Evolutionary conservation across 2,113 vertebrate genomes (phyloP).

Genomic region (Nematolebias whitei): DNA sequence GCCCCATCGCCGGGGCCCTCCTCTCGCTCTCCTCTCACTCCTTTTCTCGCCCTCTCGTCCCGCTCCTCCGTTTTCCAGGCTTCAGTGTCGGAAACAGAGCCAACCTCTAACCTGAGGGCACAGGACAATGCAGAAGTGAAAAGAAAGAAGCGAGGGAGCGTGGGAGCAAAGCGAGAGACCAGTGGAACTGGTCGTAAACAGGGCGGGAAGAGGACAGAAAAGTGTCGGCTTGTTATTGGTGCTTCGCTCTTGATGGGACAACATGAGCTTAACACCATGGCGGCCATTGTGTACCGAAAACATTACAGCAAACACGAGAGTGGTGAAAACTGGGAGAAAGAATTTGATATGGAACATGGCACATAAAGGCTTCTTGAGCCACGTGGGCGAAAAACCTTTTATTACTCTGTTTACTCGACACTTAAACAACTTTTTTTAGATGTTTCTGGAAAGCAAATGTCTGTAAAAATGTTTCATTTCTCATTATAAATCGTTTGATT

Average conservation of each 20-base stretch:
- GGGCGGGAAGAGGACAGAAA: conserved; percentile 67
- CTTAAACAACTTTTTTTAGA: conserved; percentile 8
- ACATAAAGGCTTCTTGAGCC: conserved; percentile 57
- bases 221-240: conserved; percentile 70
- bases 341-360: conserved; percentile 65
- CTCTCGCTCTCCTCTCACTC: conserved; percentile 81
- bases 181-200: conserved; percentile 59
- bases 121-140: conserved; percentile 70
- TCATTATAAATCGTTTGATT: no score
- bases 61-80: conserved; percentile 66
- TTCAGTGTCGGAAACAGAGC: conserved; percentile 74
- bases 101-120: conserved; percentile 86
- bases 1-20: conserved; percentile 45
- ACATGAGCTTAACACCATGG: conserved; percentile 65
- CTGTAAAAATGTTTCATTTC: conserved; percentile 21
- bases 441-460: conserved; percentile 32
- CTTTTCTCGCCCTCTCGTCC: conserved; percentile 35
- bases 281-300: conserved; percentile 72
- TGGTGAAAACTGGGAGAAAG: conserved; percentile 48
- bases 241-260: conserved; percentile 68
- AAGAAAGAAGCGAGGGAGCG: conserved; percentile 66
- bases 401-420: conserved; percentile 34
- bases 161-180: conserved; percentile 63
- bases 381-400: conserved; percentile 31
- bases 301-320: conserved; percentile 68